Evolutionary conservation across 1,140 invertebrate species (phyloP).

Genomic region (Lycorma delicatula): DNA sequence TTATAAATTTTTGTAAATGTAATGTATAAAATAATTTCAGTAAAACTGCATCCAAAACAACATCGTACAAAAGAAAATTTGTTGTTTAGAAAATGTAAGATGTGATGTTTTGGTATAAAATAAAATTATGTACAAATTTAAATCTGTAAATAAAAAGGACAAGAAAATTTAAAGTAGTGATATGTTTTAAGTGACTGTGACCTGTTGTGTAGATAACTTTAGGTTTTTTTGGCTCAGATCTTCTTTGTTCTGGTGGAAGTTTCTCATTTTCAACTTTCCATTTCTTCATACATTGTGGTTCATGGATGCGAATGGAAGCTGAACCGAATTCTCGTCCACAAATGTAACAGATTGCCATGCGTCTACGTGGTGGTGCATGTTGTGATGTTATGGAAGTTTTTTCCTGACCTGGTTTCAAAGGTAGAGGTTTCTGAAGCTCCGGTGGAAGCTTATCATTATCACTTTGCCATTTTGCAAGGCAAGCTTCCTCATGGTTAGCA

Average conservation of each 20-base stretch:
- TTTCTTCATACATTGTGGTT: constrained; percentile 67
- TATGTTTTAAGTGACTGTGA: too few species aligned
- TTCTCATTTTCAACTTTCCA: constrained; percentile 60
- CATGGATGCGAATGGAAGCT: constrained; percentile 61
- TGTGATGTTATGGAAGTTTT: background rate
- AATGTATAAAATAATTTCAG: too few species aligned
- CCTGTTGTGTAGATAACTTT: constrained; percentile 43
- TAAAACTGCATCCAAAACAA: too few species aligned
- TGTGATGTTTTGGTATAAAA: too few species aligned
- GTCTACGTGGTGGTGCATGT: constrained; percentile 24
- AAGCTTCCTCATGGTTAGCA: constrained; percentile 67
- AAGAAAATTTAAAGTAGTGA: too few species aligned
- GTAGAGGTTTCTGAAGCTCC: constrained; percentile 44
- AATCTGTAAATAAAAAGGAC: too few species aligned
- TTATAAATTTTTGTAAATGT: too few species aligned
- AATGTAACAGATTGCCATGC: constrained; percentile 52
- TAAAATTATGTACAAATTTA: too few species aligned
- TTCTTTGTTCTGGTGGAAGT: constrained; percentile 47
- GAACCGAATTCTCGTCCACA: constrained; percentile 65
- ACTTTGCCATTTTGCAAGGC: constrained; percentile 61
- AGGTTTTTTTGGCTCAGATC: constrained; percentile 53
- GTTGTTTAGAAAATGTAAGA: too few species aligned
- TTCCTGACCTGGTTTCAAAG: constrained; percentile 46
- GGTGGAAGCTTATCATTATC: constrained; percentile 56
- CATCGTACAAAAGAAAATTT: too few species aligned